Conservation (phyloP, 2,113 vertebrate genomes). For the Strix uralensis region DNA sequence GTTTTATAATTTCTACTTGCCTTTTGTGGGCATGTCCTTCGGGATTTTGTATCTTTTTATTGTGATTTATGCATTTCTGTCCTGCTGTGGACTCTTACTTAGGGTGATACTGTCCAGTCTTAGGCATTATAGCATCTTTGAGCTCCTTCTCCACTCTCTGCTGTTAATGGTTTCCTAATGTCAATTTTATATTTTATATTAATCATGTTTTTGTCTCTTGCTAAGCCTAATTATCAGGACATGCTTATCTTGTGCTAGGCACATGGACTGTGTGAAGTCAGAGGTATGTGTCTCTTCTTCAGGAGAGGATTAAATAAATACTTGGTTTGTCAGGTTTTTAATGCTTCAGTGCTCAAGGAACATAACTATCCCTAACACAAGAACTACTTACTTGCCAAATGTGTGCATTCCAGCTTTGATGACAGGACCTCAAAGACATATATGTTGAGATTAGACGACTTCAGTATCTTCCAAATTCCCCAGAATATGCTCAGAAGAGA, state of each 20-base stretch:
- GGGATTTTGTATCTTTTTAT: background rate
- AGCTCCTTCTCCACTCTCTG: background rate
- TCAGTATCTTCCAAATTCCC: background rate
- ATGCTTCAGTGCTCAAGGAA: background rate
- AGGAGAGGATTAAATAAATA: background rate
- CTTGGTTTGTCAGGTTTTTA: background rate
- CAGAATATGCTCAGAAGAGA: background rate
- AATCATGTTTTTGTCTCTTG: background rate
- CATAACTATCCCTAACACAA: background rate
- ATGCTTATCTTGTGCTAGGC: background rate
- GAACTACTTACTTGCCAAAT: background rate
- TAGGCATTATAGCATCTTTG: background rate
- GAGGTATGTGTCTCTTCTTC: background rate
- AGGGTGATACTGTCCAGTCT: background rate
- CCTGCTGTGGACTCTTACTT: background rate
- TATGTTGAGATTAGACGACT: background rate
- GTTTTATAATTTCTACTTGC: background rate
- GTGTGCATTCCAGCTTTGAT: background rate
- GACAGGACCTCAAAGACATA: background rate
- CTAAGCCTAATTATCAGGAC: background rate
- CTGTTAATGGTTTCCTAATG: background rate
- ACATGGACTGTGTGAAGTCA: background rate
- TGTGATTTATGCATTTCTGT: background rate
- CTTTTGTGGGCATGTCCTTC: background rate
- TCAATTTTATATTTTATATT: background rate